Evolutionary conservation across 2,113 vertebrate species (phyloP), one percentile per base, ranked within the genome.

Genomic region (Vireo altiloquus): DNA sequence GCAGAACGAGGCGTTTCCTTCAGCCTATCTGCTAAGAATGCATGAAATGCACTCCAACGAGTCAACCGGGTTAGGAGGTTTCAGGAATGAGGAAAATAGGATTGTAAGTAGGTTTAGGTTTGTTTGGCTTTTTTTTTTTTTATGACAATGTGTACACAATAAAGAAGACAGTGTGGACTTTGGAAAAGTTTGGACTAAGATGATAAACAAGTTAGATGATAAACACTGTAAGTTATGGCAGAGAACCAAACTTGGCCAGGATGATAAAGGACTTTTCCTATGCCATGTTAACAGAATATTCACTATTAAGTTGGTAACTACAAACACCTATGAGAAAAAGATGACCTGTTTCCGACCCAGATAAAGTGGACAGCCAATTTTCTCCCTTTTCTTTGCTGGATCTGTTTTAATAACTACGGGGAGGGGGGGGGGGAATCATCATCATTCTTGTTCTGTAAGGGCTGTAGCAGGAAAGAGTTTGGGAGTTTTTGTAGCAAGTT

Each of bases 41-140:
- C 94, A 94, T 97, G 97, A 97, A 98, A 98, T 98, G 98, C 94
- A 97, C 97, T 97, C 98, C 96, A 81, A 97, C 98, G 4, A 98
- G 98, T 98, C 98, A 94, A 96, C 98, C 98, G 60, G 97, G 97
- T 98, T 97, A 86, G 96, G 96, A 96, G 97, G 97, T 96, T 98
- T 97, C 94, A 97, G 97, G 98, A 98, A 98, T 97, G 98, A 98
- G 97, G 97, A 98, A 98, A 98, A 97, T 66, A 89, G 37, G 61
- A 72, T 56, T 76, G 65, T 83, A 92, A 92, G 82, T 46, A 87
- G 69, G 70, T 47, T 63, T 81, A 52, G 87, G 44, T 71, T 76
- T 90, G 47, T 59, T 70, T 82, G 92, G 27, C 16, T 44, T 65
- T 47, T 37, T 92, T 52, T 21, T 0, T 92, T 52, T 21, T 0